Base-by-base conservation (phyloP, 2,888 invertebrate genomes). In the Mycalesis mineus region DNA sequence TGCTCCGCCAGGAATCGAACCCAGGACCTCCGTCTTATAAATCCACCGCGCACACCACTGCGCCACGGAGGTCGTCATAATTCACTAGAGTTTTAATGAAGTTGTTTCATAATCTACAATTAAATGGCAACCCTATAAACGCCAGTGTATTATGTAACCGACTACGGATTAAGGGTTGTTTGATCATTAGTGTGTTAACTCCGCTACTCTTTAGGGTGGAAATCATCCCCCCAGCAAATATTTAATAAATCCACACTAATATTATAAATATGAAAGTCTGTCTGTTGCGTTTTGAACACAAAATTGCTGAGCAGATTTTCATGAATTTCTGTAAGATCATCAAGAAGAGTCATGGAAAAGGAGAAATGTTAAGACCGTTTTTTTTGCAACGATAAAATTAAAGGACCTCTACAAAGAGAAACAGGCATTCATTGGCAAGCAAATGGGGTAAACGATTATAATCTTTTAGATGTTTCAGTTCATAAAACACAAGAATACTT, bases 331-430 rank as follows among this genome's bases (percentile, higher is more conserved):
- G n/a, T n/a, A n/a, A n/a, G n/a, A n/a, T n/a, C n/a, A n/a, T n/a
- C n/a, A n/a, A n/a, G n/a, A n/a, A n/a, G n/a, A n/a, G n/a, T n/a
- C n/a, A n/a, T n/a, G n/a, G n/a, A n/a, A n/a, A n/a, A n/a, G n/a
- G n/a, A n/a, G n/a, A n/a, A n/a, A n/a, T n/a, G n/a, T n/a, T n/a
- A n/a, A n/a, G n/a, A n/a, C n/a, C n/a, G n/a, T n/a, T n/a, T n/a
- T n/a, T n/a, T n/a, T n/a, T n/a, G n/a, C n/a, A 67, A 98, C 98
- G 97, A 98, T 98, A 65, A 98, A 98, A n/a, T n/a, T 77, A 97
- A 98, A 80, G 96, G 97, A 0, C 95, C 95, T 0, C 82, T 96
- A 36, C 95, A 96, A 77, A 90, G 93, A 62, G 94, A 94, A 74
- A 91, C 93, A 14, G 92, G 93, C 45, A 91, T 93, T 58, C 93